phyloP scores from a whole-genome alignment of 2,113 vertebrate genomes.

The Camelus bactrianus region DNA sequence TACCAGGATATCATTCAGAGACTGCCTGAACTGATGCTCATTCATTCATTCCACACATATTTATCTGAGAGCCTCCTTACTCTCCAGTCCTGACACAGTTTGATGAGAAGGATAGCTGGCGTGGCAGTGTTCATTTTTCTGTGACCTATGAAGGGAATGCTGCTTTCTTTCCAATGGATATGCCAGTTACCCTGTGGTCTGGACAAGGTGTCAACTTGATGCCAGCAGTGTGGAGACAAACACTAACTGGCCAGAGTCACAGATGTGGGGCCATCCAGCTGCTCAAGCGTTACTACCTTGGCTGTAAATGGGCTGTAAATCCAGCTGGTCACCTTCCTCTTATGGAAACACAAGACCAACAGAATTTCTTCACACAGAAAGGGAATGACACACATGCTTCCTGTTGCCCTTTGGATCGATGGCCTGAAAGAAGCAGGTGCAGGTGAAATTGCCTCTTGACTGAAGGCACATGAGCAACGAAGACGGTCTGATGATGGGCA shows the following conservation, averaged over 20 bases:
- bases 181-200: neutral
- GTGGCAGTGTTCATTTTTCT: neutral
- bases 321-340: slow-evolving; percentile 10
- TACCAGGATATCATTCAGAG: neutral
- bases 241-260: neutral
- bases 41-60: neutral
- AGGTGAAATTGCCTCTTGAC: slow-evolving; percentile 41
- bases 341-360: neutral
- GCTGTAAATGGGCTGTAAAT: neutral
- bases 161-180: neutral
- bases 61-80: neutral
- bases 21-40: too few relatives aligned
- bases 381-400: slow-evolving; percentile 33
- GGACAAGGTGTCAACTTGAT: neutral
- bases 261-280: neutral
- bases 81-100: too few relatives aligned
- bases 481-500: neutral
- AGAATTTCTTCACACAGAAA: slow-evolving; percentile 59
- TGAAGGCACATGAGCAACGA: neutral
- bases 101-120: neutral
- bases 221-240: neutral
- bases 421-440: slow-evolving; percentile 26
- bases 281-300: neutral
- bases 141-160: too few relatives aligned
- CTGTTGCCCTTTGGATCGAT: slow-evolving; percentile 11